Conservation (phyloP, 2,888 invertebrate genomes). For the Volucella inflata region DNA sequence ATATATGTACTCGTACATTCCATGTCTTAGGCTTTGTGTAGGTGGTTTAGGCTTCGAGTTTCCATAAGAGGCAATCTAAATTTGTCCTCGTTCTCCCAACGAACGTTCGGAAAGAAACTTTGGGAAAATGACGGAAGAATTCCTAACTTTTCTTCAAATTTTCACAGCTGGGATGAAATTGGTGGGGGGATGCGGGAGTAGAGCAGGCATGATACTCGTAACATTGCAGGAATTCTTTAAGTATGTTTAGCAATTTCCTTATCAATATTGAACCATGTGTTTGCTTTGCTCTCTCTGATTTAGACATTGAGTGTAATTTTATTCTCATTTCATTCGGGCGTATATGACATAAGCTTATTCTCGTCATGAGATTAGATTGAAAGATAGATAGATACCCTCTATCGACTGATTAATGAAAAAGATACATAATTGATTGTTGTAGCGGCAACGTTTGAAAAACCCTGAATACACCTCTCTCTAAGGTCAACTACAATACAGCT, state of each 20-base stretch:
- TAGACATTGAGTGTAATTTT: slow-evolving; percentile 32
- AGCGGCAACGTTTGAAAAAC: slow-evolving; percentile 48
- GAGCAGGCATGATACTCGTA: slow-evolving; percentile 4
- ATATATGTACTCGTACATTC: no score
- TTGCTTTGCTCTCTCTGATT: not conserved
- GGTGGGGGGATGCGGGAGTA: not conserved
- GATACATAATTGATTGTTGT: slow-evolving; percentile 50
- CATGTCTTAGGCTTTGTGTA: slow-evolving; percentile 42
- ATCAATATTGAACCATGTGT: slow-evolving; percentile 41
- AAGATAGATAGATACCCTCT: not conserved
- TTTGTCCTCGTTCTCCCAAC: slow-evolving; percentile 14
- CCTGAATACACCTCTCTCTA: slow-evolving; percentile 35
- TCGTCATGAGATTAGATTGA: not conserved
- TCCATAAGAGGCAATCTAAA: slow-evolving; percentile 32
- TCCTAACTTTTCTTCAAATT: slow-evolving; percentile 9
- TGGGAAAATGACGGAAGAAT: slow-evolving; percentile 42
- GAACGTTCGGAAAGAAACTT: slow-evolving; percentile 33
- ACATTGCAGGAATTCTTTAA: slow-evolving; percentile 19
- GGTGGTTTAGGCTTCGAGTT: slow-evolving; percentile 60
- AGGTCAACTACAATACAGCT: slow-evolving; percentile 45
- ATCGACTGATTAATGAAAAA: slow-evolving; percentile 17
- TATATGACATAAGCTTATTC: slow-evolving; percentile 16
- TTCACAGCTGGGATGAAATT: slow-evolving; percentile 1
- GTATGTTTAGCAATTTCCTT: slow-evolving; percentile 39
- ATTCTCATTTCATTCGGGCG: not conserved